Evolutionary conservation across 1,140 invertebrate species (phyloP), one percentile per base, ranked within the genome.

Genomic region (Thalassaphorura encarpata): DNA sequence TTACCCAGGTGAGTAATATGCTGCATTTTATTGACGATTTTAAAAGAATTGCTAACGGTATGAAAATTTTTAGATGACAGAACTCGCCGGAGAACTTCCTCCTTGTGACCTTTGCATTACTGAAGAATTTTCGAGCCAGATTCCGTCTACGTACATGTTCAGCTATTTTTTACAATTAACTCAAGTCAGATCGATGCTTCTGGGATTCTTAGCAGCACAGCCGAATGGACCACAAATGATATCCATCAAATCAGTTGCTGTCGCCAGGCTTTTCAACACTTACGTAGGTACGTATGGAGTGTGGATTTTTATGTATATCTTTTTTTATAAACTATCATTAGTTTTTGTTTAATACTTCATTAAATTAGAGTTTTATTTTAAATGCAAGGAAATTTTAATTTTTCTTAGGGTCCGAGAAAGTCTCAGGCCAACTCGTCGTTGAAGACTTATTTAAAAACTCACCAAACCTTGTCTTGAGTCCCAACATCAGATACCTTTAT

Each of bases 401-500:
- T 42, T 41, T 45, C 54, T 5, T 28, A 63, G 62, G 62, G 16
- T 41, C 29, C 33, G 62, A 64, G 36, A 58, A 40, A 45, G 58
- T 64, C 15, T 64, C 62, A 27, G 55, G 62, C 1, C 62, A 64
- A 45, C 33, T 43, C 56, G 15, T 61, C 2, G 52, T 58, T 1
- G 52, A 60, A 6, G 41, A 52, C 4, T 40, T 64, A 23, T 29
- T 64, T 1, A 18, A 23, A 18, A 43, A 40, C 19, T 18, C 36
- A 6, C 3, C 36, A 4, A 55, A 29, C 18, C 23, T 55, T 6
- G 26, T 13, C 43, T 19, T 33, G 18, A 29, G 24, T 52, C 15
- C 39, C 5, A n/a, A 18, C 5, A 4, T 52, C 3, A 40, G 53
- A 13, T 26, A 29, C 3, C 3, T 24, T 18, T 55, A 48, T 21